phyloP scores from a whole-genome alignment of 2,113 vertebrate species.

The Cyanoderma ruficeps region DNA sequence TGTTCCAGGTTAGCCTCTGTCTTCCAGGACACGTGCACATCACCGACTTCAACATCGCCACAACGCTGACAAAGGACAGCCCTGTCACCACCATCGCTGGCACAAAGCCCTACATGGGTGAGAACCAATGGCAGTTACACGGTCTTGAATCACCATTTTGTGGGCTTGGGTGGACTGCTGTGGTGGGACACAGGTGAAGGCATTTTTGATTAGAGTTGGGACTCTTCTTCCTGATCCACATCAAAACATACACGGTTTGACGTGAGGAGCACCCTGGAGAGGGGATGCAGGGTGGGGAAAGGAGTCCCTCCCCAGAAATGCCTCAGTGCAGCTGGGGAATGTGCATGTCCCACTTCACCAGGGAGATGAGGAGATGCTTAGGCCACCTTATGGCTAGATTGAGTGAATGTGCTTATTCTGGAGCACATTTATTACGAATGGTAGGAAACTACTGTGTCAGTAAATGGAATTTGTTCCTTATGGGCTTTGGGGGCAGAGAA shows the following conservation, averaged over 20 bases:
- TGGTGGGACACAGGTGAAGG: background rate
- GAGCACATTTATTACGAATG: background rate
- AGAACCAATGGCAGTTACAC: background rate
- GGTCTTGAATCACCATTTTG: accelerated
- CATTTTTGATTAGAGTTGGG: background rate
- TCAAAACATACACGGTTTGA: background rate
- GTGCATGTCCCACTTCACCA: accelerated
- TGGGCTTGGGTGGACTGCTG: background rate
- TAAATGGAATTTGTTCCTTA: background rate
- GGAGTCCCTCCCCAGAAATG: too few relatives aligned
- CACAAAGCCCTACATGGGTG: slow-evolving; percentile 99
- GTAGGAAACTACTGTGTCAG: background rate
- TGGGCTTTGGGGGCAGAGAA: background rate
- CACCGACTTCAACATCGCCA: slow-evolving; percentile 96
- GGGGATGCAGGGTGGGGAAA: background rate
- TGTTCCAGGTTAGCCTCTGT: background rate
- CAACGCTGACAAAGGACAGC: slow-evolving; percentile 83
- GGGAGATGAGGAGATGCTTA: background rate
- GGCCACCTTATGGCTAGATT: background rate
- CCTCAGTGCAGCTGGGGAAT: background rate
- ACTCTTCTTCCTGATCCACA: background rate
- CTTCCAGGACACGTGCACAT: slow-evolving; percentile 90
- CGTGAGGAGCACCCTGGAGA: background rate
- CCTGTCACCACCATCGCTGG: slow-evolving; percentile 90
- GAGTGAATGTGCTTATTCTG: background rate